Conservation (phyloP, 2,113 vertebrate species). For the Apodemus sylvaticus region DNA sequence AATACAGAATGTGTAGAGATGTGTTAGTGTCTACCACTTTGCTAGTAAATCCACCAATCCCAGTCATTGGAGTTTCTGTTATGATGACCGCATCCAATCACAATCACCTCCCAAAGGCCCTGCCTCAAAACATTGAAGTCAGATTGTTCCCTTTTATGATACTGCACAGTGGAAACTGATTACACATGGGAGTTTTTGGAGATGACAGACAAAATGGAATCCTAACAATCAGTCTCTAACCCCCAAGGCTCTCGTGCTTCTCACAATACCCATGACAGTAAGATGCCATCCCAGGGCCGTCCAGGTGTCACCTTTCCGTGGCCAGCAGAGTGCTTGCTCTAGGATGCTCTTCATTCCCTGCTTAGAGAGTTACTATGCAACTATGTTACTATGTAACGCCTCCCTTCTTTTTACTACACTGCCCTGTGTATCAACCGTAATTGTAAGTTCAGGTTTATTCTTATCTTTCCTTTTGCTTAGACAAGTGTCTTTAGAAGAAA, state of each 20-base stretch:
- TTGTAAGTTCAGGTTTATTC: slow-evolving; percentile 26
- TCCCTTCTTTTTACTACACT: not conserved
- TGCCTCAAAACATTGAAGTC: not conserved
- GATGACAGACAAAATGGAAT: not conserved
- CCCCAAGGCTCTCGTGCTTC: not conserved
- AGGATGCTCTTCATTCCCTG: not conserved
- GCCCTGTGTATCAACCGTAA: not conserved
- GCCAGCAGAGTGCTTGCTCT: not conserved
- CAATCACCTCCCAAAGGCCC: not conserved
- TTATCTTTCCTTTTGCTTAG: not conserved
- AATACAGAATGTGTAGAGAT: not conserved
- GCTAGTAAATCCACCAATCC: not conserved
- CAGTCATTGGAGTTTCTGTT: not conserved
- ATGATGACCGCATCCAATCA: not conserved
- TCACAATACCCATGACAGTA: not conserved
- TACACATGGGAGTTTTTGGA: not conserved
- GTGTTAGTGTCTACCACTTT: not conserved
- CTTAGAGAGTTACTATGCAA: not conserved
- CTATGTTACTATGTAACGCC: not conserved
- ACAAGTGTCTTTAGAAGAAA: not conserved
- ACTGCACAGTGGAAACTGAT: not conserved
- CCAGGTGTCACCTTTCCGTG: not conserved
- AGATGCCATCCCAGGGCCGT: not conserved
- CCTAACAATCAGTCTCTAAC: not conserved
- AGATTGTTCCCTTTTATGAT: not conserved